phyloP scores from a whole-genome alignment of 2,888 invertebrate species.

The Chrysodeixis includens region DNA sequence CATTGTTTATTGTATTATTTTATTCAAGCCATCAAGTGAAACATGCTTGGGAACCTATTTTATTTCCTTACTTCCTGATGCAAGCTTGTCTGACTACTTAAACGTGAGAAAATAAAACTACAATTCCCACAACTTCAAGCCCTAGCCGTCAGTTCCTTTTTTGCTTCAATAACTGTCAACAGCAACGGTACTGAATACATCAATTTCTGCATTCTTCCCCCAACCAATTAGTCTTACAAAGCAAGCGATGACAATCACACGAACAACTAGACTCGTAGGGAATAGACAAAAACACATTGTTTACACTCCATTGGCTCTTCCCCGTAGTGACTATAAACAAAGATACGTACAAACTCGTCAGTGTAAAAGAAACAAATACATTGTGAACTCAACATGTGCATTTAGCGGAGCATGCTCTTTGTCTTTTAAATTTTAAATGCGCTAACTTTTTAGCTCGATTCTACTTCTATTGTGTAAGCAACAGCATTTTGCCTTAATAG shows the following conservation, averaged over 20 bases:
- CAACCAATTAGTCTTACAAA: neutral
- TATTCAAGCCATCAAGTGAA: neutral
- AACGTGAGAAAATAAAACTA: neutral
- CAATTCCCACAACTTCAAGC: neutral
- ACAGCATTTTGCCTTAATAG: constrained; percentile 21
- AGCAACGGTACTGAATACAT: neutral
- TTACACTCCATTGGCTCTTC: constrained; percentile 32
- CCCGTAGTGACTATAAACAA: constrained; percentile 29
- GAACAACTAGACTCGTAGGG: neutral
- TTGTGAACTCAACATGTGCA: constrained; percentile 38
- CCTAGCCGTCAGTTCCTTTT: neutral
- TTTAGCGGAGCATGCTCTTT: constrained; percentile 43
- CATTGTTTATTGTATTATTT: neutral
- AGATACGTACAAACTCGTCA: constrained; percentile 33
- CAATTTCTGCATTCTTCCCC: neutral
- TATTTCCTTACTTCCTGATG: constrained; percentile 6
- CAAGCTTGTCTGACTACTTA: constrained; percentile 12
- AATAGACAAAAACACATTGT: constrained; percentile 25
- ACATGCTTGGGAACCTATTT: neutral
- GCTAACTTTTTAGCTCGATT: constrained; percentile 50
- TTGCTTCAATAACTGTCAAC: neutral
- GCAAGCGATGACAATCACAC: constrained; percentile 11
- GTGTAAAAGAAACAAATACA: constrained; percentile 46
- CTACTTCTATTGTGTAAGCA: constrained; percentile 24
- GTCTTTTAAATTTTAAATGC: constrained; percentile 47